Conservation (phyloP, 2,113 vertebrate genomes). For the Corvus hawaiiensis region DNA sequence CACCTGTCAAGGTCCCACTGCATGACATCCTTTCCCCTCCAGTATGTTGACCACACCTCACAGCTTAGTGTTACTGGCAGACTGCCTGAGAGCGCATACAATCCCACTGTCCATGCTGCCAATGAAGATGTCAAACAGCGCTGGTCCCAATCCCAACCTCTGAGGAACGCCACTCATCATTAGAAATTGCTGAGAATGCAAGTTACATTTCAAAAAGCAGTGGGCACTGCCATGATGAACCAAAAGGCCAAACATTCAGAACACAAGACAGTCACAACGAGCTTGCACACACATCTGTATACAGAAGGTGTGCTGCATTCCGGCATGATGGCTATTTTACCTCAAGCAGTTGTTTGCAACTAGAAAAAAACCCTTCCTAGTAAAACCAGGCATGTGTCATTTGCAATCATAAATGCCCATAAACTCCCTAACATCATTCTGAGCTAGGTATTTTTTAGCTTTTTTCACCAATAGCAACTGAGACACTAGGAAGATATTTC, state of each 20-base stretch:
- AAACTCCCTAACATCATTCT: neutral
- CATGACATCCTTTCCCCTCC: neutral
- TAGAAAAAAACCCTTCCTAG: neutral
- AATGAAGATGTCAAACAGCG: accelerated
- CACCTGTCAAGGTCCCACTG: neutral
- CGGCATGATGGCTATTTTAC: neutral
- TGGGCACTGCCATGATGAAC: neutral
- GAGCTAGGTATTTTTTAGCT: neutral
- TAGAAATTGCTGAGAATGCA: neutral
- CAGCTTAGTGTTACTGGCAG: neutral
- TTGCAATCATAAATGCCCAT: neutral
- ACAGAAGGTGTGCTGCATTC: neutral
- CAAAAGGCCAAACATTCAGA: neutral
- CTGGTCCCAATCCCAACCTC: neutral
- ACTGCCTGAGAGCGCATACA: neutral
- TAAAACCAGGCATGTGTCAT: neutral
- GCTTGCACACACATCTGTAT: accelerated
- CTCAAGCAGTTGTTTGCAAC: neutral
- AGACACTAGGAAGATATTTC: neutral
- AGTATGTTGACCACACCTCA: neutral
- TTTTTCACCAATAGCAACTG: neutral
- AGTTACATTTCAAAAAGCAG: neutral
- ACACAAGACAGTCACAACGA: accelerated
- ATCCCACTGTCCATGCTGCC: neutral
- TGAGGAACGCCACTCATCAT: neutral